Conservation (phyloP, 2,113 vertebrate genomes). For the Micronycteris hirsuta region DNA sequence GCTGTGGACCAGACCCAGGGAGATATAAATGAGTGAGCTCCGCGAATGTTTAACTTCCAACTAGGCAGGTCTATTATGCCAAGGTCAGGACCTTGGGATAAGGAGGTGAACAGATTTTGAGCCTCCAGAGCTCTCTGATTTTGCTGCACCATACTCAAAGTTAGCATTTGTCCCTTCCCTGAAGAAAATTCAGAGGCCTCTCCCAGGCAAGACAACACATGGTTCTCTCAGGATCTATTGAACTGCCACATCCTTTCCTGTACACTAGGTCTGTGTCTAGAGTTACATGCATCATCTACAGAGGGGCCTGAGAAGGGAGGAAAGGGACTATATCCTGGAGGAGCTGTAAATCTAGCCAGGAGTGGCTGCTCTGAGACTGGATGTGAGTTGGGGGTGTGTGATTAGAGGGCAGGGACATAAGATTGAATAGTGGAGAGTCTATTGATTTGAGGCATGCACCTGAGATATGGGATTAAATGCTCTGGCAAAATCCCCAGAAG, state of each 20-base stretch:
- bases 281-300: background rate
- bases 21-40: background rate
- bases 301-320: background rate
- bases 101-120: background rate
- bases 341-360: background rate
- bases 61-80: background rate
- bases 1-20: background rate
- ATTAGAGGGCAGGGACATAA: background rate
- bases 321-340: background rate
- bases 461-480: background rate
- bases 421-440: background rate
- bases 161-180: background rate
- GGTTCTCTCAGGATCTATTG: background rate
- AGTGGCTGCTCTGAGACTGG: background rate
- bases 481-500: background rate
- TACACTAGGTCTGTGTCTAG: background rate
- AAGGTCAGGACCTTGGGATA: background rate
- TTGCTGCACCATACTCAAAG: background rate
- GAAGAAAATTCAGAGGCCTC: background rate
- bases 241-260: background rate
- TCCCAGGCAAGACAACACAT: background rate
- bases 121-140: background rate
- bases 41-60: background rate
- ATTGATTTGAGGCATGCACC: background rate
- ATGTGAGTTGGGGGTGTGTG: background rate